Base-by-base conservation (phyloP, 2,888 invertebrate species). In the Himalopsyche anomala region DNA sequence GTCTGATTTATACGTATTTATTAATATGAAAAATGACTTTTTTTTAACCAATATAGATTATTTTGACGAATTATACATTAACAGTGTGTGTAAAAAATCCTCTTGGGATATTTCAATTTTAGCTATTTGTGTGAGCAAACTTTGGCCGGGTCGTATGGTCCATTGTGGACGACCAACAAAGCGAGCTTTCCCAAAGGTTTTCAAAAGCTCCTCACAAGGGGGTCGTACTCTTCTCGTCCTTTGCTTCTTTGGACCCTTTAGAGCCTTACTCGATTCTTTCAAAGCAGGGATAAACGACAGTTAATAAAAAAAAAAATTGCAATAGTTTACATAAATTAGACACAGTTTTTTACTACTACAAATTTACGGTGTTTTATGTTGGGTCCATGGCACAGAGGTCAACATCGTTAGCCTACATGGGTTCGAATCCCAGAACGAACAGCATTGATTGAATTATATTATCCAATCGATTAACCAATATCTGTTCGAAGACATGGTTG, bases 121-220 rank as follows among this genome's bases (percentile, higher is more conserved):
- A 6, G 8, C 19, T 28, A 62, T 28, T 62, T 62, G 62, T 62
- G 11, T 62, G 62, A 19, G 62, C 9, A 62, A n/a, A n/a, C 19
- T 19, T n/a, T 6, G 19, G 28, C 62, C 1, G 56, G 56, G 56
- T 62, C 62, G 62, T 19, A 62, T 28, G 62, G 9, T 15, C 62
- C 62, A 62, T 62, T 62, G 28, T 62, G 19, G 62, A 28, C 62
- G 28, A 6, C 6, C 62, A 62, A 62, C 62, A 62, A 62, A 62
- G 62, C 62, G 62, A 19, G 62, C 62, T 11, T 28, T 28, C 62
- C n/a, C 62, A 3, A 11, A 62, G 62, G 9, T 28, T 62, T 62
- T 62, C 62, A 62, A 62, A 62, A 28, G 62, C 62, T 62, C 11
- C 62, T 19, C 62, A 62, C 62, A 62, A 62, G 62, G 62, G 62